Evolutionary conservation across 2,888 invertebrate species (phyloP).

Genomic region (Dynastes tityus): DNA sequence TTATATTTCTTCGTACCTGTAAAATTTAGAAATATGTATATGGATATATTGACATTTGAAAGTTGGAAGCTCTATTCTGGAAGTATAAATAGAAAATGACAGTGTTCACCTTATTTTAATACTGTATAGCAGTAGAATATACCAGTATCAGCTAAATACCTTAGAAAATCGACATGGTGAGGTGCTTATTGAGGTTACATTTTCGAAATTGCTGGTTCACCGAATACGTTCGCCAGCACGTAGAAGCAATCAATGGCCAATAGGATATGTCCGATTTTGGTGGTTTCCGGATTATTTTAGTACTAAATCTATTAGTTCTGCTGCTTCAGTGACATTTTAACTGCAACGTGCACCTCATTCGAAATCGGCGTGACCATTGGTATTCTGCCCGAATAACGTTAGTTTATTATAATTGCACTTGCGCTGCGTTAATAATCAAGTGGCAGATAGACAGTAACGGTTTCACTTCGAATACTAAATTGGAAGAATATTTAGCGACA

Average conservation of each 20-base stretch:
- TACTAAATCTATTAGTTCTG: conserved; percentile 54
- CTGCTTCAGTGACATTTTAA: conserved; percentile 52
- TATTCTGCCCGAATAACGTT: conserved; percentile 30
- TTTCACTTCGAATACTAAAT: conserved; percentile 16
- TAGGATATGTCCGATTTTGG: conserved; percentile 50
- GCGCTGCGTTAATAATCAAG: conserved; percentile 36
- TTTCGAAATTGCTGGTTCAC: conserved; percentile 10
- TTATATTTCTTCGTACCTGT: background rate
- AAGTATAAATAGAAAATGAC: no score
- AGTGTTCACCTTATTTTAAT: background rate
- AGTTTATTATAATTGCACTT: conserved; percentile 44
- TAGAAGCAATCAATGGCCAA: conserved; percentile 37
- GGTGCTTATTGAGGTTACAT: background rate
- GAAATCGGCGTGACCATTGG: conserved; percentile 28
- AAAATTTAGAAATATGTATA: background rate
- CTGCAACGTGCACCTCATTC: conserved; percentile 43
- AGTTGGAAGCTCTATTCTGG: no score
- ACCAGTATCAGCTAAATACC: background rate
- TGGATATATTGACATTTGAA: no score
- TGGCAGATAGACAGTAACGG: conserved; percentile 22
- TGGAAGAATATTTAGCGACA: conserved; percentile 11
- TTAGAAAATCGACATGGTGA: background rate
- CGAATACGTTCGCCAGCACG: conserved; percentile 8
- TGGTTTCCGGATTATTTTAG: conserved; percentile 56
- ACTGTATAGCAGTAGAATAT: background rate